phyloP scores from a whole-genome alignment of 2,113 vertebrate genomes.

The Gasterosteus aculeatus region DNA sequence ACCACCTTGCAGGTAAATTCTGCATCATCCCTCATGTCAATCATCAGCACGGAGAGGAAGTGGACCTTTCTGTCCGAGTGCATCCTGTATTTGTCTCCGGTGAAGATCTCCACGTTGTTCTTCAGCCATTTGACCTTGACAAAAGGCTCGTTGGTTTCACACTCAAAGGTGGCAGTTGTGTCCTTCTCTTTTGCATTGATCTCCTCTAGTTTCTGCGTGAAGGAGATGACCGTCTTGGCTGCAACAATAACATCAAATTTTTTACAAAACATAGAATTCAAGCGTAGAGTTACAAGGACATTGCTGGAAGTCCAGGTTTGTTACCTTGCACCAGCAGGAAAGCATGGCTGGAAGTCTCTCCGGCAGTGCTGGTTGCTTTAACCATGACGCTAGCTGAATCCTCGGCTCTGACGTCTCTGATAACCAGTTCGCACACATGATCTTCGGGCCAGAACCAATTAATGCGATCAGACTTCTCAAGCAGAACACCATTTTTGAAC shows the following conservation, averaged over 20 bases:
- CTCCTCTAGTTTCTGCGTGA: slow-evolving; percentile 90
- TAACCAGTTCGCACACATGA: slow-evolving; percentile 93
- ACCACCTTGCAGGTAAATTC: slow-evolving; percentile 88
- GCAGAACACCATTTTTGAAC: slow-evolving; percentile 96
- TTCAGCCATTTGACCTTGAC: slow-evolving; percentile 98
- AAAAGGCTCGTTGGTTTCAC: slow-evolving; percentile 97
- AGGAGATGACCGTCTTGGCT: slow-evolving; percentile 91
- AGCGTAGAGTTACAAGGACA: background rate
- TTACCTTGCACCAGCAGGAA: slow-evolving; percentile 98
- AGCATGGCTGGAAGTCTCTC: slow-evolving; percentile 96
- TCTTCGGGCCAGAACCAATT: slow-evolving; percentile 98
- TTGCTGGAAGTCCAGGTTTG: background rate
- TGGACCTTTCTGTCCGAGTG: slow-evolving; percentile 97
- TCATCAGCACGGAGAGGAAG: slow-evolving; percentile 91
- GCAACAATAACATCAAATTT: slow-evolving; percentile 26
- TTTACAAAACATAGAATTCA: slow-evolving; percentile 7
- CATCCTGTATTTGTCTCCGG: slow-evolving; percentile 96
- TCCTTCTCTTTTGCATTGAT: slow-evolving; percentile 91
- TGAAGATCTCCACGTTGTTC: slow-evolving; percentile 86
- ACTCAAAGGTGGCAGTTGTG: slow-evolving; percentile 96
- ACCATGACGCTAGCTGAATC: slow-evolving; percentile 99
- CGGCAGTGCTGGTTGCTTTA: slow-evolving; percentile 92
- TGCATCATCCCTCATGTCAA: slow-evolving; percentile 86
- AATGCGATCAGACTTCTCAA: slow-evolving; percentile 91
- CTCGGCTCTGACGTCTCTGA: slow-evolving; percentile 89